Percentiles rank a stretch among this genome's conserved stretches.
These are phyloP conservation scores for Caenorhabditis brenneri DNA, from an alignment of 1,140 invertebrate genomes.

Conservation along the genomic window DNA sequence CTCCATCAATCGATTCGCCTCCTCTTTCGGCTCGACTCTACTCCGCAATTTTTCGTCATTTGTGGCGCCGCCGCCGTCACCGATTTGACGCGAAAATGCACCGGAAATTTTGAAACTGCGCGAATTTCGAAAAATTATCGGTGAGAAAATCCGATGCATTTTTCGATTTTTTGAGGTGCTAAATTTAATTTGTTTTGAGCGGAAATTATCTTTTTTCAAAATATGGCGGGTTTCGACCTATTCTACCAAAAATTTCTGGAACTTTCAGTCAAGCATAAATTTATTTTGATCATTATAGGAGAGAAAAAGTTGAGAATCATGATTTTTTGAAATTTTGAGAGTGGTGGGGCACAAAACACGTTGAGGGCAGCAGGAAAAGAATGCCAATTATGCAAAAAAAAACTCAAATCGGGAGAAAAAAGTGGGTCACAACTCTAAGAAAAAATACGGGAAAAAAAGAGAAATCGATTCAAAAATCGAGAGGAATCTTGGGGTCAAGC, in stretches of 20 bases:
- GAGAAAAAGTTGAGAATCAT: background rate
- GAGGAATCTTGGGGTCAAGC: background rate
- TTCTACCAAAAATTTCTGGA: too few species aligned
- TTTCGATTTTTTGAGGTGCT: background rate
- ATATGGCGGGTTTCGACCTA: background rate
- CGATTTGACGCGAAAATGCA: background rate
- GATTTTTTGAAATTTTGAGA: background rate
- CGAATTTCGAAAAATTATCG: background rate
- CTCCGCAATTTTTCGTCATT: background rate
- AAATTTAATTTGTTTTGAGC: background rate
- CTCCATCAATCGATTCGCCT: conserved; percentile 6
- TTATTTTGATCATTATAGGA: too few species aligned
- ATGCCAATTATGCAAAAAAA: background rate
- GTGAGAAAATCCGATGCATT: background rate
- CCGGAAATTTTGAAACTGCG: background rate
- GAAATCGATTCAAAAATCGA: background rate
- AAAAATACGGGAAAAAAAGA: background rate
- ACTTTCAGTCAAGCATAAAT: background rate
- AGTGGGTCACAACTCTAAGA: background rate
- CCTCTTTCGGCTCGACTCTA: background rate
- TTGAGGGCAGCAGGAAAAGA: too few species aligned
- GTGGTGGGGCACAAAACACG: background rate
- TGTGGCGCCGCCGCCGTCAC: background rate
- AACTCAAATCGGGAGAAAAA: background rate
- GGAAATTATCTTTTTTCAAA: too few species aligned